phyloP scores from a whole-genome alignment of 2,113 vertebrate genomes.

The Edolisoma coerulescens region DNA sequence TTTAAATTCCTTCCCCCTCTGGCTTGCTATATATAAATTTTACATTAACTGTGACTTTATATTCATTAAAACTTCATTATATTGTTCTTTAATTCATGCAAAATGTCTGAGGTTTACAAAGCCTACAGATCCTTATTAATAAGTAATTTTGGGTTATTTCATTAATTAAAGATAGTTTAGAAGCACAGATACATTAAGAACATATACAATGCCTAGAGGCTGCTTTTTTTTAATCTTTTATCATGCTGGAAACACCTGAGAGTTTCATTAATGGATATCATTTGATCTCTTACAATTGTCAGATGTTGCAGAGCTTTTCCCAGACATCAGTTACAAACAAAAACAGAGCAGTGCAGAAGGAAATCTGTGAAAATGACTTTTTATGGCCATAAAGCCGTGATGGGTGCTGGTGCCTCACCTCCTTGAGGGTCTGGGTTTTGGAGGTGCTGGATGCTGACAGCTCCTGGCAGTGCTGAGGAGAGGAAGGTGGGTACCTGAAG shows the following conservation, averaged over 20 bases:
- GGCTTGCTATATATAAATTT: conserved; percentile 31
- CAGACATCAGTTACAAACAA: neutral
- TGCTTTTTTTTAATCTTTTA: neutral
- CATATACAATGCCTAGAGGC: neutral
- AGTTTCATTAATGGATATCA: neutral
- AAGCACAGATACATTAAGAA: neutral
- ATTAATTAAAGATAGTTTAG: conserved; percentile 60
- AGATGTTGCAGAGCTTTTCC: neutral
- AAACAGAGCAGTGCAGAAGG: neutral
- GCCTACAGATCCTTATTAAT: conserved; percentile 50
- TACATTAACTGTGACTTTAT: conserved; percentile 13
- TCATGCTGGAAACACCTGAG: neutral
- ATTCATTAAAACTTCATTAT: conserved; percentile 48
- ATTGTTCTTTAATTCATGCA: conserved; percentile 54
- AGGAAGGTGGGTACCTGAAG: neutral
- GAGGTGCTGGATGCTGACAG: neutral
- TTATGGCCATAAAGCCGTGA: neutral
- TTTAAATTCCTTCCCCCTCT: neutral
- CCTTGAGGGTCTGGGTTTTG: neutral
- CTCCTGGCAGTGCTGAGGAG: neutral
- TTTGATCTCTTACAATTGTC: neutral
- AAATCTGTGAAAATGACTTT: neutral
- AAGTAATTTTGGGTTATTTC: conserved; percentile 42
- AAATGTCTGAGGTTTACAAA: conserved; percentile 48
- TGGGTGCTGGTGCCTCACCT: neutral